Percentiles rank a stretch among this genome's conserved stretches.
phyloP scores from a whole-genome alignment of 2,888 invertebrate genomes.

The Leptopilina drosophilae region DNA sequence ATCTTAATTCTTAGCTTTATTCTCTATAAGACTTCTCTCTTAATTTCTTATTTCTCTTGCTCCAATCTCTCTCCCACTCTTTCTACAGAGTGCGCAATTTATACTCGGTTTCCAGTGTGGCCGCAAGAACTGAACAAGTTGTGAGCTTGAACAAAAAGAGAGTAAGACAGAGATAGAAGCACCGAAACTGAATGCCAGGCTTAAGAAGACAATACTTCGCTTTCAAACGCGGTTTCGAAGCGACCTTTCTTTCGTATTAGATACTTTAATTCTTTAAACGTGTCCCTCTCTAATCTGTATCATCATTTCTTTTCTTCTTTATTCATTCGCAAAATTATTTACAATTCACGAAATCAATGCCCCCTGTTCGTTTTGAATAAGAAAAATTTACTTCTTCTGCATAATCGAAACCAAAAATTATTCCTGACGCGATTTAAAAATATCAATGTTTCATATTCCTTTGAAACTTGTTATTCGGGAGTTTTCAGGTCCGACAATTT shows the following conservation, averaged over 20 bases:
- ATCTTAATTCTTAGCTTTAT: slow-evolving; percentile 78
- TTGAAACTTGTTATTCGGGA: no score
- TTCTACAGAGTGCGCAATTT: slow-evolving; percentile 69
- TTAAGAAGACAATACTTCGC: slow-evolving; percentile 76
- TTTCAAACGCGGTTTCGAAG: slow-evolving; percentile 71
- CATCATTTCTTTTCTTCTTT: not conserved
- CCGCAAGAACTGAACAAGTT: slow-evolving; percentile 44
- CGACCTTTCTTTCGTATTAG: slow-evolving; percentile 74
- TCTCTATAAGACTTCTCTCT: slow-evolving; percentile 77
- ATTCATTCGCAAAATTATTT: slow-evolving; percentile 10
- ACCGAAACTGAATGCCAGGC: slow-evolving; percentile 74
- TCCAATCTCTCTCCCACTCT: slow-evolving; percentile 65
- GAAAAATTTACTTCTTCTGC: no score
- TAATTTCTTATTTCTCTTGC: slow-evolving; percentile 76
- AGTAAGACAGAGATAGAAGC: slow-evolving; percentile 54
- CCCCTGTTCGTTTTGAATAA: no score
- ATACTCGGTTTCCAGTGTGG: slow-evolving; percentile 63
- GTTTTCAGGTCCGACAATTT: no score
- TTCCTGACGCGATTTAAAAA: no score
- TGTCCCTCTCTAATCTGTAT: slow-evolving; percentile 55
- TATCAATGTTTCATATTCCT: no score
- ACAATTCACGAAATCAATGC: not conserved
- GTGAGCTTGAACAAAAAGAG: slow-evolving; percentile 40
- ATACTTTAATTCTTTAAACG: slow-evolving; percentile 76
- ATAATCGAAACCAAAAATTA: no score